Conservation (phyloP, 2,888 invertebrate species). For the Watsonalla cultraria region DNA sequence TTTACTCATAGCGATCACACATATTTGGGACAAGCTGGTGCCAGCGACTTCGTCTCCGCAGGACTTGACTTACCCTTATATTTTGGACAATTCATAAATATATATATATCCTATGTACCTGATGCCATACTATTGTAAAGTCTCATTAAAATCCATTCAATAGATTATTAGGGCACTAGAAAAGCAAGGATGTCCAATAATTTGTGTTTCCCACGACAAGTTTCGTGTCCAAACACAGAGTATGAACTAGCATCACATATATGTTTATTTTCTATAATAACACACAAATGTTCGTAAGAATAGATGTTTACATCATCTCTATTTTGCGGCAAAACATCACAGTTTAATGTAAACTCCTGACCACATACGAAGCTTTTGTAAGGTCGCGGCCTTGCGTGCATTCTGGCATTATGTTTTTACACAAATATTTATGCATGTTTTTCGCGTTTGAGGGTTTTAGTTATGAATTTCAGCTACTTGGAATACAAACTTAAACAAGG, state of each 20-base stretch:
- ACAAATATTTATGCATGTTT: background rate
- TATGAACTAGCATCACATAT: background rate
- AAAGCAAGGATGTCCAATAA: background rate
- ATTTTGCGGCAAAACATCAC: background rate
- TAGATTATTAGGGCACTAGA: background rate
- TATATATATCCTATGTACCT: no score
- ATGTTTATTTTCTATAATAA: constrained; percentile 2
- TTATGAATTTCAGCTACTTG: background rate
- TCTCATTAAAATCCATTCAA: no score
- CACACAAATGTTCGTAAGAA: background rate
- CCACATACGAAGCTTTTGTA: background rate
- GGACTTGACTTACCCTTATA: no score
- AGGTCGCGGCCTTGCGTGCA: background rate
- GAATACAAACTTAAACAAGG: background rate
- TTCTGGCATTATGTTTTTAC: background rate
- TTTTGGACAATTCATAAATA: no score
- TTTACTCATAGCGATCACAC: no score
- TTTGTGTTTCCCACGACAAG: background rate
- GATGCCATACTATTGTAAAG: no score
- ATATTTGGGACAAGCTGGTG: no score
- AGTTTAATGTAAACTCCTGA: background rate
- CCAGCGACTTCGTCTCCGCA: no score
- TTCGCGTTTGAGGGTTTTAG: background rate
- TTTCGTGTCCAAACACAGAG: background rate
- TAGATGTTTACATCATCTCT: constrained; percentile 1